Evolutionary conservation across 2,113 vertebrate genomes (phyloP), one percentile per base, ranked within the genome.

Genomic region (Cygnus buccinator): DNA sequence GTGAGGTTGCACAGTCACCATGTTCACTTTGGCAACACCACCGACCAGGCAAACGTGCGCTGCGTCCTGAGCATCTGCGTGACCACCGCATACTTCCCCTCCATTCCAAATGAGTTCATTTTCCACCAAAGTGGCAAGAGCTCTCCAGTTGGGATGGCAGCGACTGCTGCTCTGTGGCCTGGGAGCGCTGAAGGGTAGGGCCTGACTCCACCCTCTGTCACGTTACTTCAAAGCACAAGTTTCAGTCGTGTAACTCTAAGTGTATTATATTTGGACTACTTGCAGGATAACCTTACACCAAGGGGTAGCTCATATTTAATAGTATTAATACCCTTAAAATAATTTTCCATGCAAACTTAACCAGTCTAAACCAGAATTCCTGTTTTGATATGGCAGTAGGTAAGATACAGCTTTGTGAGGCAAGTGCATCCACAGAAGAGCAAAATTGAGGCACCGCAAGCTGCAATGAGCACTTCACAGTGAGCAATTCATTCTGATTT

Each of bases 1-100:
- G 84, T 13, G 91, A 92, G 94, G 91, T 89, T 95, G 84, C 81
- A 63, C 16, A 0, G 94, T 91, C 70, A 2, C 95, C 91, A 82
- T 7, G 1, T 82, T 95, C 71, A 9, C 74, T 76, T 82, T 87
- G 84, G 87, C 93, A 95, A 82, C 35, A 39, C 77, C 77, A 89
- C 81, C 59, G 63, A 72, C 57, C 66, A 84, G n/a, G 62, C 66
- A 87, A 87, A 81, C 2, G 1, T 18, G 48, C 37, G 20, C 82
- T 21, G 54, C 0, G 29, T 87, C 95, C 84, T 31, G 63, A 67
- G 79, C 79, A 83, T 54, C 72, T n/a, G 31, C 80, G 67, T 78
- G 93, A 93, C 93, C 94, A 48, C 62, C 0, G 1, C 26, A 54
- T 13, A 39, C 58, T 52, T 3, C 1, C 11, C 33, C 48, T 48